Percentiles rank a stretch among this genome's conserved stretches.
Conservation (phyloP, 1,140 invertebrate genomes). For the Dinothrombium tinctorium region DNA sequence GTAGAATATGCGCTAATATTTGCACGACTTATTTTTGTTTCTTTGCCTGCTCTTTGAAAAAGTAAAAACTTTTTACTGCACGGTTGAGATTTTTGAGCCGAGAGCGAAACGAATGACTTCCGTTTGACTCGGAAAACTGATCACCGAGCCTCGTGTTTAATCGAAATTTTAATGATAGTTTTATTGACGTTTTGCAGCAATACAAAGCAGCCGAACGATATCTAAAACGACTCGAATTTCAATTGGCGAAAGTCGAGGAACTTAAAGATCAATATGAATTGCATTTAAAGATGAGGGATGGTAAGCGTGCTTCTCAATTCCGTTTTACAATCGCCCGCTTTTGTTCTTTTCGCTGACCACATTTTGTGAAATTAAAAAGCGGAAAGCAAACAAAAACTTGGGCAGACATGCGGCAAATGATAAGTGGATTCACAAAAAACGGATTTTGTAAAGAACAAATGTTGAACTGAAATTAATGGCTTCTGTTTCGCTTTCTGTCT, state of each 20-base stretch:
- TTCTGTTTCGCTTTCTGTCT: not conserved
- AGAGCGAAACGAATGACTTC: no score
- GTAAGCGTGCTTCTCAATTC: slow-evolving; percentile 17
- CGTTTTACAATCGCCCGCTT: not conserved
- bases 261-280: slow-evolving; percentile 27
- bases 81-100: no score
- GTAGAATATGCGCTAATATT: not conserved
- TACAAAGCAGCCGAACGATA: slow-evolving; percentile 26
- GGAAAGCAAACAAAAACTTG: no score
- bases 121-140: not conserved
- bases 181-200: slow-evolving; percentile 21
- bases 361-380: no score
- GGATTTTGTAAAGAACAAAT: not conserved
- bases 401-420: no score
- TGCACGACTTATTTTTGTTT: not conserved
- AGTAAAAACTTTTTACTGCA: no score
- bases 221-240: slow-evolving; percentile 28
- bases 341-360: not conserved
- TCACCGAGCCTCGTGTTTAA: not conserved
- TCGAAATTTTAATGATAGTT: not conserved
- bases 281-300: slow-evolving; percentile 26
- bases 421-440: not conserved
- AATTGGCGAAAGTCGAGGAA: slow-evolving; percentile 28
- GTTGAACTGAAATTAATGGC: not conserved
- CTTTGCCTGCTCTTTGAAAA: no score